These are phyloP conservation scores for Vulpes ferrilata DNA, from an alignment of 2,113 vertebrate species.

Conservation along the genomic window DNA sequence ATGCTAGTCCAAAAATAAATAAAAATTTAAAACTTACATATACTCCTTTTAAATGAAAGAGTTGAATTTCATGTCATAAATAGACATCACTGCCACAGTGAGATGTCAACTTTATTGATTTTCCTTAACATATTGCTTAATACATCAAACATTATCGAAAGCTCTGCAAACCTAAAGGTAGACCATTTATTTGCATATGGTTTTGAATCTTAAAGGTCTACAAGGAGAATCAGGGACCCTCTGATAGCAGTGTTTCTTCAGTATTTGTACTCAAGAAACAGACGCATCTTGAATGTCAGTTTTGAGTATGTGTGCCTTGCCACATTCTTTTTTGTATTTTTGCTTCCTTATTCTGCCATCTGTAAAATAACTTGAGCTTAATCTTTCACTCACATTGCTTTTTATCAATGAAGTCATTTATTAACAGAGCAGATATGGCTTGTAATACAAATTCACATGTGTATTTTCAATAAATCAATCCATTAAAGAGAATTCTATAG, in stretches of 20 bases:
- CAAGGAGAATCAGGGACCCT: neutral
- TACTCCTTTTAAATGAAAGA: neutral
- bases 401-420: neutral
- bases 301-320: neutral
- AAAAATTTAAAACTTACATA: neutral
- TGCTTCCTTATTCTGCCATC: neutral
- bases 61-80: neutral
- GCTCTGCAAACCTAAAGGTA: neutral
- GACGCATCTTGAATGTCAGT: neutral
- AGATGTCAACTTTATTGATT: conserved; percentile 35
- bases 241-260: neutral
- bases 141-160: conserved; percentile 42
- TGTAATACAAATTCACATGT: neutral
- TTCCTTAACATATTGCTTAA: neutral
- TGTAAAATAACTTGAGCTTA: neutral
- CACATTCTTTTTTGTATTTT: neutral
- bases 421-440: neutral
- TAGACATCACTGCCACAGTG: neutral
- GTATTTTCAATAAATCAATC: neutral
- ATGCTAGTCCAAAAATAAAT: neutral
- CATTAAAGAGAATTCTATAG: neutral
- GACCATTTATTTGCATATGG: neutral
- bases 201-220: conserved; percentile 8
- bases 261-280: neutral
- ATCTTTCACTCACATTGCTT: neutral